These are phyloP conservation scores for Drosophila sp. DNA, from an alignment of 1,140 invertebrate genomes.

Conservation along the genomic window DNA sequence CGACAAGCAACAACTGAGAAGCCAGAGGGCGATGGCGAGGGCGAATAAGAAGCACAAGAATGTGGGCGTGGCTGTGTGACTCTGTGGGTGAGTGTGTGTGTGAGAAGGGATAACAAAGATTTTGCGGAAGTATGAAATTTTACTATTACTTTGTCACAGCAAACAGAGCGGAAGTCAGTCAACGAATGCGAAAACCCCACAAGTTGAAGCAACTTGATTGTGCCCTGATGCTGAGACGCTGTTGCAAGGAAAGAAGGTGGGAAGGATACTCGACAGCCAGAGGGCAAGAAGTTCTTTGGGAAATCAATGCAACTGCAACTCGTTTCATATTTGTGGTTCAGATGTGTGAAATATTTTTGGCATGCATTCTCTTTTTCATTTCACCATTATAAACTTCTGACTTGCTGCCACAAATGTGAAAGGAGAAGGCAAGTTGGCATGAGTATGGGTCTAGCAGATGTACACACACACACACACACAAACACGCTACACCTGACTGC, in stretches of 20 bases:
- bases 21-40: slow-evolving; percentile 38
- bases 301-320: slow-evolving; percentile 53
- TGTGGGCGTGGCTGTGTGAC: slow-evolving; percentile 51
- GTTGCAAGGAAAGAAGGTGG: slow-evolving; percentile 1
- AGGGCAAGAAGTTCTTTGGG: slow-evolving; percentile 23
- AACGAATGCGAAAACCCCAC: slow-evolving; percentile 59
- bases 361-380: slow-evolving; percentile 14
- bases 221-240: slow-evolving; percentile 28
- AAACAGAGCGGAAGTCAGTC: slow-evolving; percentile 80
- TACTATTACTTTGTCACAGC: slow-evolving; percentile 77
- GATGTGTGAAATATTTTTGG: slow-evolving; percentile 43
- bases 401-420: slow-evolving; percentile 8
- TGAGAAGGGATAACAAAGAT: slow-evolving; percentile 54
- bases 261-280: not conserved
- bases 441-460: not conserved
- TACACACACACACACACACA: too few species aligned
- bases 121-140: slow-evolving; percentile 77
- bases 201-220: slow-evolving; percentile 67
- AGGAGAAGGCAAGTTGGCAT: not conserved
- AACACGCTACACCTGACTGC: slow-evolving; percentile 7
- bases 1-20: slow-evolving; percentile 59
- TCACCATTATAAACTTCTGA: slow-evolving; percentile 15
- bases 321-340: slow-evolving; percentile 26
- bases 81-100: not conserved
- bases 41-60: slow-evolving; percentile 25